Percentiles rank a stretch among this genome's conserved stretches.
Conservation (phyloP, 2,888 invertebrate genomes). For the Taenaris catops region DNA sequence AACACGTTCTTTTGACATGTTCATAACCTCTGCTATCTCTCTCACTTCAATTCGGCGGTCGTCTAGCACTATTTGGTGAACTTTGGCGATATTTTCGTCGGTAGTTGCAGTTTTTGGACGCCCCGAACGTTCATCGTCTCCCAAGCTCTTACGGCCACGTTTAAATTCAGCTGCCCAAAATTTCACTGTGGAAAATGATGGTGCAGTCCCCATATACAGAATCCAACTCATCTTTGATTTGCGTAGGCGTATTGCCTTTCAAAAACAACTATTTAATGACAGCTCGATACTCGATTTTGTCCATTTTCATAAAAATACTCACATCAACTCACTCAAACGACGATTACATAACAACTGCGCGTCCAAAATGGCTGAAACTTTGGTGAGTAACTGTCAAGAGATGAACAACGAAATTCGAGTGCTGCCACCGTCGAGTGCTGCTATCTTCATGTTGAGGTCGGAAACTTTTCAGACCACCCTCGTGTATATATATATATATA, state of each 20-base stretch:
- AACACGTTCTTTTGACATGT: too few species aligned
- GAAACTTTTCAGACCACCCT: too few species aligned
- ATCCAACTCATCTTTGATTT: slow-evolving; percentile 5
- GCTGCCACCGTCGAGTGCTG: too few species aligned
- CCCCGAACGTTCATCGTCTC: slow-evolving; percentile 25
- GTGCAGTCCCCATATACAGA: slow-evolving; percentile 12
- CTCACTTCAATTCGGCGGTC: slow-evolving; percentile 18
- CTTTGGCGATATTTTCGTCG: slow-evolving; percentile 6
- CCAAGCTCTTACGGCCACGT: slow-evolving; percentile 23
- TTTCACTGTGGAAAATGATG: slow-evolving; percentile 23
- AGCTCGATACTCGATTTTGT: too few species aligned
- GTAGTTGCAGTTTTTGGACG: slow-evolving; percentile 16
- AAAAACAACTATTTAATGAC: slow-evolving; percentile 4
- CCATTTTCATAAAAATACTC: too few species aligned
- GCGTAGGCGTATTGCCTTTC: neutral
- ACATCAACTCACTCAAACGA: too few species aligned
- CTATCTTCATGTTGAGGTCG: too few species aligned
- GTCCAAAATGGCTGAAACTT: too few species aligned
- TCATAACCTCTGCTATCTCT: slow-evolving; percentile 19
- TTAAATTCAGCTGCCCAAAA: slow-evolving; percentile 26
- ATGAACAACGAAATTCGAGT: too few species aligned
- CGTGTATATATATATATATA: too few species aligned
- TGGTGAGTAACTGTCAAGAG: too few species aligned
- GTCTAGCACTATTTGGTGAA: slow-evolving; percentile 2
- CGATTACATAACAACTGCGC: too few species aligned